These are phyloP conservation scores for Lepas anatifera DNA, from an alignment of 2,888 invertebrate species.

Conservation along the genomic window DNA sequence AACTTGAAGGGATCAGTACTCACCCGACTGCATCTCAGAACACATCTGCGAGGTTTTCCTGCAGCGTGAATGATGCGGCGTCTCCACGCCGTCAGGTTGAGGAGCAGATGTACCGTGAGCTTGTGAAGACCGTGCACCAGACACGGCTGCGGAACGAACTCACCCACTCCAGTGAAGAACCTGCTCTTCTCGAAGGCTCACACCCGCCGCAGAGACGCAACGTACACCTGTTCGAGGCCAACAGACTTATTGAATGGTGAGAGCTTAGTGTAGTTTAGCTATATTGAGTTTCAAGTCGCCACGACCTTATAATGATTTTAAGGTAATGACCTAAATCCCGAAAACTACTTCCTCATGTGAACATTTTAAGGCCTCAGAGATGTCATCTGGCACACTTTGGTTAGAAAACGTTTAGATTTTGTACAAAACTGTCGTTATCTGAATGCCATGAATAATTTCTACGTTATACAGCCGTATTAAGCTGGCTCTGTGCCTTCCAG, in stretches of 20 bases:
- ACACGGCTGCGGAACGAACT: background rate
- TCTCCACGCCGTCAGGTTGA: background rate
- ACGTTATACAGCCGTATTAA: background rate
- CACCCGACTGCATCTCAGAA: background rate
- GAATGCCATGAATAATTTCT: background rate
- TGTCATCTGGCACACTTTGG: background rate
- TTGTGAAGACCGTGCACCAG: background rate
- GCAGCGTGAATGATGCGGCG: background rate
- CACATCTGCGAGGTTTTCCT: background rate
- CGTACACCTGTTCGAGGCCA: background rate
- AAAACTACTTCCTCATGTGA: background rate
- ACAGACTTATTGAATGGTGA: background rate
- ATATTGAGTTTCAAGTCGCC: background rate
- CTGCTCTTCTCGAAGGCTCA: background rate
- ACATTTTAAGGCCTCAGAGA: background rate
- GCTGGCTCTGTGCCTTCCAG: background rate
- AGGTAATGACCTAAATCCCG: background rate
- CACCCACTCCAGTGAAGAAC: background rate
- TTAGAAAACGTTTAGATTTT: background rate
- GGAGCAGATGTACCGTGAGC: background rate
- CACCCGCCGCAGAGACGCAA: background rate
- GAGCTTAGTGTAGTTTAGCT: background rate
- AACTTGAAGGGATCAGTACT: background rate
- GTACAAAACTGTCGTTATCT: background rate
- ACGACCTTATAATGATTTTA: background rate